Conservation (phyloP, 2,888 invertebrate species). For the Deroplatys truncata region DNA sequence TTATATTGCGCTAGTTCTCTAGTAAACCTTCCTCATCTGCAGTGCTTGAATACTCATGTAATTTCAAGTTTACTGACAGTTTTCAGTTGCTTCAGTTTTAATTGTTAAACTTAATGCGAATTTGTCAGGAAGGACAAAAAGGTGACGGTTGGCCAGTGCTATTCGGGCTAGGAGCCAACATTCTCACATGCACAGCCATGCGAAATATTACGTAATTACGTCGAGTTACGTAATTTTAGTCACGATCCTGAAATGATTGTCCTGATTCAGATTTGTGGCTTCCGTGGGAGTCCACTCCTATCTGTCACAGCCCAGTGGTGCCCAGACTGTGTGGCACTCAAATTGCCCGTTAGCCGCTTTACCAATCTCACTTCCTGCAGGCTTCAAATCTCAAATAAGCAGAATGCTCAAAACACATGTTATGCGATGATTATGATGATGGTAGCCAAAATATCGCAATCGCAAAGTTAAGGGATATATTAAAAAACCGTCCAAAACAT, state of each 20-base stretch:
- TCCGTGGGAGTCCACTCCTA: neutral
- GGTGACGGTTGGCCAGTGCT: neutral
- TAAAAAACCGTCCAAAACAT: too few relatives aligned
- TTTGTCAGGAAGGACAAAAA: neutral
- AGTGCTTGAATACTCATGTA: too few relatives aligned
- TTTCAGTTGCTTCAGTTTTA: too few relatives aligned
- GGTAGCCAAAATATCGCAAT: too few relatives aligned
- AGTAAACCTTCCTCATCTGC: too few relatives aligned
- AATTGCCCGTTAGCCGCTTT: neutral
- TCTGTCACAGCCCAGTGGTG: neutral
- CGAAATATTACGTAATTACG: neutral
- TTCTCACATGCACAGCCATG: neutral
- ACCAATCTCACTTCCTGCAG: neutral
- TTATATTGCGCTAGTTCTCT: too few relatives aligned
- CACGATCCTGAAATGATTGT: neutral
- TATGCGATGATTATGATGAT: too few relatives aligned
- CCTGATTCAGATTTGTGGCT: neutral
- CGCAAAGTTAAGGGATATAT: too few relatives aligned
- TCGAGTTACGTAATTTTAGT: neutral
- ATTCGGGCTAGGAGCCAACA: neutral
- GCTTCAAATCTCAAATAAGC: neutral
- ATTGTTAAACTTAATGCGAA: too few relatives aligned
- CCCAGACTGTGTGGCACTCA: neutral
- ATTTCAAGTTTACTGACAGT: too few relatives aligned
- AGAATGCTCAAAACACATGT: too few relatives aligned